Evolutionary conservation across 2,113 vertebrate genomes (phyloP).

Genomic region (Heterotilapia buettikoferi): DNA sequence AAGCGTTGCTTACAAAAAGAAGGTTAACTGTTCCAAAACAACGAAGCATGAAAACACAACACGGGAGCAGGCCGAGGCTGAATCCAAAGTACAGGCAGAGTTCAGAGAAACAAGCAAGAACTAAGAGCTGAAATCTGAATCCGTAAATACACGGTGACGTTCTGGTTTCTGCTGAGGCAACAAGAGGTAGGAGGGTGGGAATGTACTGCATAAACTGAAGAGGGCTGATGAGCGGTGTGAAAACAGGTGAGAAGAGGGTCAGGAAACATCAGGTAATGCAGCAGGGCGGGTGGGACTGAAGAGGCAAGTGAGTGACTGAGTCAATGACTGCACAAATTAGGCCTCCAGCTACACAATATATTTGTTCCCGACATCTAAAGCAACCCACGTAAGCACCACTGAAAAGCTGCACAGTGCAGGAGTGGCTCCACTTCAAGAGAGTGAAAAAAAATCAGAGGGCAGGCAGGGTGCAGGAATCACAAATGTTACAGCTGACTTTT

Average conservation of each 20-base stretch:
- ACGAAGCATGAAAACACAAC: not conserved
- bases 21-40: not conserved
- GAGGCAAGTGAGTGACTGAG: not conserved
- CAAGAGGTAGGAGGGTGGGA: not conserved
- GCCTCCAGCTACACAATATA: not conserved
- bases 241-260: not conserved
- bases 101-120: not conserved
- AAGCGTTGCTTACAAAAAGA: not conserved
- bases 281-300: not conserved
- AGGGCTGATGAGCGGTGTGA: not conserved
- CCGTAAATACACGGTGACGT: not conserved
- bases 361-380: not conserved
- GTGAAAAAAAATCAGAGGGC: not conserved
- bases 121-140: not conserved
- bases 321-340: not conserved
- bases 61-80: not conserved
- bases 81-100: not conserved
- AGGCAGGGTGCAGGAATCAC: not conserved
- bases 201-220: not conserved
- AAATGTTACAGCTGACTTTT: not conserved
- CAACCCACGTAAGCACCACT: not conserved
- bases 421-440: not conserved
- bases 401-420: not conserved
- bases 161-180: not conserved
- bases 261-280: not conserved